Conservation (phyloP, 2,888 invertebrate genomes). For the Branchipolynoe longqiensis region DNA sequence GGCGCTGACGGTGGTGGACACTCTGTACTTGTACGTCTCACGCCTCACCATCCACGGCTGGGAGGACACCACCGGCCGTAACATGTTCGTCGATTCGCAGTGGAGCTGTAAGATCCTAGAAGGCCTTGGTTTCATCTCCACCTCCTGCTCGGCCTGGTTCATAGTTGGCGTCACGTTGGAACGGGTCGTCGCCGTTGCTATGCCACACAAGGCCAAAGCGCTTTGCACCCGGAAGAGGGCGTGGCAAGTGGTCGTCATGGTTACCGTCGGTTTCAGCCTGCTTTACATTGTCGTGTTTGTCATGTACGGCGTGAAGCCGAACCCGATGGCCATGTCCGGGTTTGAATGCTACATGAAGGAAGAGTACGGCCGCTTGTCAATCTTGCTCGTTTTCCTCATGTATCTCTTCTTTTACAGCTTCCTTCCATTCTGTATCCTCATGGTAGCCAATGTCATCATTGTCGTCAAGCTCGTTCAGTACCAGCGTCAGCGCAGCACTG, state of each 20-base stretch:
- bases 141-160: conserved; percentile 38
- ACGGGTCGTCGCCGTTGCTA: conserved; percentile 21
- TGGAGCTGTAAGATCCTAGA: conserved; percentile 48
- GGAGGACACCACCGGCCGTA: conserved; percentile 6
- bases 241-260: conserved; percentile 1
- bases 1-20: conserved; percentile 29
- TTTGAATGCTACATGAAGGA: conserved; percentile 53
- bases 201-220: conserved; percentile 33
- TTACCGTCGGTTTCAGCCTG: background rate
- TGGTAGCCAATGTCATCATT: conserved; percentile 31
- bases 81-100: conserved; percentile 40
- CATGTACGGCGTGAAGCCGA: conserved; percentile 22
- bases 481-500: background rate
- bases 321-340: background rate
- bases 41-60: conserved; percentile 39
- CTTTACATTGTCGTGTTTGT: conserved; percentile 39
- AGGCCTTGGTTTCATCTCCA: conserved; percentile 35
- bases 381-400: conserved; percentile 16
- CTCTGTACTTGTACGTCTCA: conserved; percentile 36
- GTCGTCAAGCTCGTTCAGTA: conserved; percentile 49
- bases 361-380: conserved; percentile 21
- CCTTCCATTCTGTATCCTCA: conserved; percentile 32
- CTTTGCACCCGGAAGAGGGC: conserved; percentile 36
- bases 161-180: conserved; percentile 38
- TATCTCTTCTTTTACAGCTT: conserved; percentile 55